Conservation (phyloP, 2,113 vertebrate species). For the Progne subis region DNA sequence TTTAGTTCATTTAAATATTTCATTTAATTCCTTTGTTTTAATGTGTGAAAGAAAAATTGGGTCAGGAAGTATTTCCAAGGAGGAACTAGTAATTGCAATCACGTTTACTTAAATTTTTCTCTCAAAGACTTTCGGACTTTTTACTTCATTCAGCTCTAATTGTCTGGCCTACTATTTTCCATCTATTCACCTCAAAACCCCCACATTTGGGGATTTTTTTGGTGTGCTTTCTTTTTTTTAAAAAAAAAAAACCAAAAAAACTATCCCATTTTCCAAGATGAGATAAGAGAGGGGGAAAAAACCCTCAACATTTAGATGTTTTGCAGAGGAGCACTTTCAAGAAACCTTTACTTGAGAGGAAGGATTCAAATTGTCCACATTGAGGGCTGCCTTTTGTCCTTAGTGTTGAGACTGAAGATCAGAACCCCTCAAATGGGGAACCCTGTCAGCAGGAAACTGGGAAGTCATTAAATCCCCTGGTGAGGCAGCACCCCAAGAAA, state of each 20-base stretch:
- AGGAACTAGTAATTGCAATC: neutral
- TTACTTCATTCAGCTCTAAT: neutral
- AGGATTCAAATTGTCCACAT: neutral
- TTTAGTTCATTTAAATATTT: neutral
- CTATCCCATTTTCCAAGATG: neutral
- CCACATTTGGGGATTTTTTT: too few relatives aligned
- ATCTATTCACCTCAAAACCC: neutral
- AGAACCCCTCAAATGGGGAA: neutral
- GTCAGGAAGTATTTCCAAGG: neutral
- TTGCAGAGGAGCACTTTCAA: neutral
- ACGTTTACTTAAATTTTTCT: neutral
- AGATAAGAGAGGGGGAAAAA: neutral
- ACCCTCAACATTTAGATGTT: neutral
- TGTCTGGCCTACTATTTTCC: neutral
- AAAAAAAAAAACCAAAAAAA: neutral
- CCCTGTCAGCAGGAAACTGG: neutral
- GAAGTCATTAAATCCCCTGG: neutral
- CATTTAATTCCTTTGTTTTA: neutral
- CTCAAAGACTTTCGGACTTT: neutral
- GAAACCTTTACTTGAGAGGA: neutral
- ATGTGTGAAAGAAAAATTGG: neutral
- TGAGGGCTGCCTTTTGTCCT: neutral
- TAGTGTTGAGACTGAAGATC: neutral
- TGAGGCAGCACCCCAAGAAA: neutral
- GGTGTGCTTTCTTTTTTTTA: too few relatives aligned